Evolutionary conservation across 1,140 invertebrate genomes (phyloP), one percentile per base, ranked within the genome.

Genomic region (Bombus terrestris): DNA sequence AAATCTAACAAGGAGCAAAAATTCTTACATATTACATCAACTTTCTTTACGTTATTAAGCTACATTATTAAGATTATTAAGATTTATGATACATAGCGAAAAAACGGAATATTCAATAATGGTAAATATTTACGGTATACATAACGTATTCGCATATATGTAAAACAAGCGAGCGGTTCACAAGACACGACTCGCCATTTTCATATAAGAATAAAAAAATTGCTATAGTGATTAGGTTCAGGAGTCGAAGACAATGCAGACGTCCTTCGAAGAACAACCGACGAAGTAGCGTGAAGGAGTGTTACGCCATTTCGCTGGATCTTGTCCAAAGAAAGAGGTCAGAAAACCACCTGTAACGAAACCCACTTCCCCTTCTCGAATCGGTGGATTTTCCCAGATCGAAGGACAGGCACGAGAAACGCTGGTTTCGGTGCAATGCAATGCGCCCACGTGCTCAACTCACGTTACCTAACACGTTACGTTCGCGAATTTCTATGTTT

Each of bases 351-450:
- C 39, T 62, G 62, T 53, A 80, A 81, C 41, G 57, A 53, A 25
- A 35, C 57, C 35, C 12, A 8, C 41, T 76, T 75, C 79, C 72
- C 72, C 80, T 75, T 43, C 32, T 41, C 53, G 68, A 81, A 35
- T 15, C 78, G 35, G 18, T 28, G 88, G 88, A 74, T 89, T 89
- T 89, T 89, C 83, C 88, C 88, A 76, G 69, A 59, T 76, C 84
- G 87, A 89, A 89, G 88, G 87, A 86, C 87, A 22, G 10, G 22
- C 37, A 28, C 41, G 66, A 64, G 75, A 76, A 76, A 59, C 64
- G 47, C 39, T 64, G 39, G 68, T 75, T 59, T 71, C 66, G 1
- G n/a, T 15, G 37, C 43, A 64, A n/a, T 5, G n/a, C 35, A 57
- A 75, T 79, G 53, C 68, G 66, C 41, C 74, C 47, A 85, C 78